phyloP scores from a whole-genome alignment of 2,888 invertebrate species.

The Tuberolachnus salignus region DNA sequence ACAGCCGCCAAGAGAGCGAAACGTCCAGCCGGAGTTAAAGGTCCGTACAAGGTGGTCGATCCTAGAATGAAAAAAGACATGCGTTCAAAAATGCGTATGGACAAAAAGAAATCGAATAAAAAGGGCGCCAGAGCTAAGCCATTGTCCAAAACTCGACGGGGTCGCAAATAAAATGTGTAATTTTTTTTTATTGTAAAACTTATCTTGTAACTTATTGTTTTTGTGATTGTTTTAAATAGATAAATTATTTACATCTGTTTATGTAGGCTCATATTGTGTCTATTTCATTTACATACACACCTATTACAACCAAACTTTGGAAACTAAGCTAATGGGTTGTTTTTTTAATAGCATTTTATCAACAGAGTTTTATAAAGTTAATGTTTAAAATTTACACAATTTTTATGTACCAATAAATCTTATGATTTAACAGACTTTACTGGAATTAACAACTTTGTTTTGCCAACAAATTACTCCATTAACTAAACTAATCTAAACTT shows the following conservation, averaged over 20 bases:
- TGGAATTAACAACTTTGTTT: too few relatives aligned
- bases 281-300: too few relatives aligned
- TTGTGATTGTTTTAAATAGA: constrained; percentile 24
- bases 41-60: constrained; percentile 94
- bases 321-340: too few relatives aligned
- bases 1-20: constrained; percentile 75
- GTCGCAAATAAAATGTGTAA: constrained; percentile 32
- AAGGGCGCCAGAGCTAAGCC: constrained; percentile 58
- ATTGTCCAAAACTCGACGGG: constrained; percentile 30
- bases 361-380: too few relatives aligned
- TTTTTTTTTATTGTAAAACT: constrained; percentile 20
- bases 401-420: too few relatives aligned
- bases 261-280: too few relatives aligned
- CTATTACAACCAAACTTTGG: too few relatives aligned
- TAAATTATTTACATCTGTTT: background rate
- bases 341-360: too few relatives aligned
- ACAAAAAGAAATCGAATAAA: constrained; percentile 67
- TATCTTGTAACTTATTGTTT: constrained; percentile 3
- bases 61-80: constrained; percentile 94
- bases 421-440: too few relatives aligned
- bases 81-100: constrained; percentile 68
- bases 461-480: too few relatives aligned
- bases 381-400: too few relatives aligned
- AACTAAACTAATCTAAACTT: too few relatives aligned
- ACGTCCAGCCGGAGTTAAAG: constrained; percentile 87